Base-by-base conservation (phyloP, 2,888 invertebrate species). In the Harpalus rubripes region DNA sequence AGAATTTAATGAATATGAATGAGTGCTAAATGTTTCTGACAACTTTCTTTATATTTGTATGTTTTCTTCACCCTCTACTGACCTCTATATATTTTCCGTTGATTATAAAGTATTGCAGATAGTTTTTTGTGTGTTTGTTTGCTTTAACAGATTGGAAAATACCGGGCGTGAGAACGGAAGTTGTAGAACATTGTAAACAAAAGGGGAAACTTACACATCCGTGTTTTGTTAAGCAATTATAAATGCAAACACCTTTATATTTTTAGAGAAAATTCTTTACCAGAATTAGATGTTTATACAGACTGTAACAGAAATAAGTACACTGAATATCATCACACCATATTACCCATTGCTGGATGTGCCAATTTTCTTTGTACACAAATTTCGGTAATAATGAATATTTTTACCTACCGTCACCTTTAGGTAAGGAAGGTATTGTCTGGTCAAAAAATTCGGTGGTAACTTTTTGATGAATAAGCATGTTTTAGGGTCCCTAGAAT, bases 1-100 rank as follows among this genome's bases (percentile, higher is more conserved):
- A 68, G 68, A 68, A 39, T 68, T 68, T 68, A 68, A 68, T 68
- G 68, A 68, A 68, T 68, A 68, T 68, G 68, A 68, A 68, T 39
- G 68, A 68, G 68, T 39, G n/a, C 12, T 68, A 68, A 32, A 68
- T 68, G 68, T 68, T 68, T 68, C 68, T 39, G 68, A 68, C 68
- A 68, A 68, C 68, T 39, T 63, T 68, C 68, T 68, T 68, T 68
- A 68, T 68, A 68, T 68, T 39, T 68, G n/a, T 68, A 32, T 39
- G n/a, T 39, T 68, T 68, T 68, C 39, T 12, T 7, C 68, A 3
- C 15, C 39, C 39, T 32, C 10, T n/a, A 6, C 32, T 68, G 26
- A 68, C 12, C 39, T 39, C n/a, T 10, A 39, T 39, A 68, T 68
- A 39, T 68, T 68, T 68, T 68, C 32, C 7, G 32, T 68, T 68